Evolutionary conservation across 2,888 invertebrate genomes (phyloP).

Genomic region (Callyntrura guangdongensis): DNA sequence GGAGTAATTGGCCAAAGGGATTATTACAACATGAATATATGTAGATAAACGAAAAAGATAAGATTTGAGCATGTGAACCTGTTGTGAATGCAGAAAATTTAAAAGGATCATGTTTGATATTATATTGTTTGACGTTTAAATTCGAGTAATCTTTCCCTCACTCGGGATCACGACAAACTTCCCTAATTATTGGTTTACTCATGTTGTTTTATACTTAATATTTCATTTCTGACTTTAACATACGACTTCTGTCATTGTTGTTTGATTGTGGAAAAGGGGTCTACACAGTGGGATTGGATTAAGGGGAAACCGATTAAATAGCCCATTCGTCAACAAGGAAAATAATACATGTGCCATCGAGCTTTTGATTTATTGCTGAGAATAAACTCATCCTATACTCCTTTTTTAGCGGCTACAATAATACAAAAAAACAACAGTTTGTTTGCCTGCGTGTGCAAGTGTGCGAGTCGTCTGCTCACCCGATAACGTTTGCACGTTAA

Average conservation of each 20-base stretch:
- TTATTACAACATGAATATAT: slow-evolving; percentile 8
- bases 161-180: neutral
- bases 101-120: neutral
- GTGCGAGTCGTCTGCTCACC: slow-evolving; percentile 64
- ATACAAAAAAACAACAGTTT: slow-evolving; percentile 48
- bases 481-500: slow-evolving; percentile 23
- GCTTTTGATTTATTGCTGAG: slow-evolving; percentile 65
- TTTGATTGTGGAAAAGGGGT: slow-evolving; percentile 1
- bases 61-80: no score
- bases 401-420: slow-evolving; percentile 54
- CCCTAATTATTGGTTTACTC: neutral
- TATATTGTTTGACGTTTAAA: neutral
- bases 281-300: slow-evolving; percentile 16
- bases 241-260: slow-evolving; percentile 19
- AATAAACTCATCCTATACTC: slow-evolving; percentile 46
- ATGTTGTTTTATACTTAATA: slow-evolving; percentile 12
- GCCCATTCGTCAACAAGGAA: slow-evolving; percentile 72
- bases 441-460: slow-evolving; percentile 64
- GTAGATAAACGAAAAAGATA: neutral
- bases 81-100: neutral
- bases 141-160: neutral
- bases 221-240: slow-evolving; percentile 26
- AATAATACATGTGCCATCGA: slow-evolving; percentile 63
- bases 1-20: neutral
- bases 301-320: slow-evolving; percentile 58